Base-by-base conservation (phyloP, 2,888 invertebrate species). In the Leucozona laternaria region DNA sequence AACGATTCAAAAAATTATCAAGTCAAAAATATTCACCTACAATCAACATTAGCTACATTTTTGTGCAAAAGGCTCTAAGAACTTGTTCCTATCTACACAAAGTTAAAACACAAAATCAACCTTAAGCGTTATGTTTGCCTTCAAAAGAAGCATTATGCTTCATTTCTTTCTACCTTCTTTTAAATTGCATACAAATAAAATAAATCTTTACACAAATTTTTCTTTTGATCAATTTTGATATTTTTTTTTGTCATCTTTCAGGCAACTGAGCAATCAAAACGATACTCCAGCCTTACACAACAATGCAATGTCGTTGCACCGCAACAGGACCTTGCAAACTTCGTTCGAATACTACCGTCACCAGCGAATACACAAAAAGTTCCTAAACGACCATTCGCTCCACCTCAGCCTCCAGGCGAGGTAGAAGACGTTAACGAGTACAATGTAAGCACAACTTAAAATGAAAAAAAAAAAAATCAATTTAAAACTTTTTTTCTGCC, bases 181-280 rank as follows among this genome's bases (percentile, higher is more conserved):
- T 2, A n/a, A 43, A 43, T n/a, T 43, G 5, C 4, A 13, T 11
- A 40, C 4, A n/a, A 2, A n/a, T n/a, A 4, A 5, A 40, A 5
- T 2, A n/a, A n/a, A 25, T 25, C 6, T 7, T 7, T 15, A 15
- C 6, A 15, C 13, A 50, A 53, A 53, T 15, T 25, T 53, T 25
- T 25, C 25, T 53, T 50, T 50, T 25, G 22, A 50, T 50, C 13
- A 25, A 50, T 50, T 50, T 13, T 22, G 3, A 25, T 22, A 31
- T 28, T 31, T 48, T 43, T 4, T 76, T 37, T 31, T n/a, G n/a
- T 57, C 17, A 45, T 45, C 70, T 79, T 50, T 40, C 93, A 97
- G 97, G 95, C 96, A 62, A 95, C 95, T 90, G 97, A 97, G 90
- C 97, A 97, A 91, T 95, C 96, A 31, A 95, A 96, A 88, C 95